phyloP scores from a whole-genome alignment of 1,140 invertebrate species.

The Saccostrea glomerata region DNA sequence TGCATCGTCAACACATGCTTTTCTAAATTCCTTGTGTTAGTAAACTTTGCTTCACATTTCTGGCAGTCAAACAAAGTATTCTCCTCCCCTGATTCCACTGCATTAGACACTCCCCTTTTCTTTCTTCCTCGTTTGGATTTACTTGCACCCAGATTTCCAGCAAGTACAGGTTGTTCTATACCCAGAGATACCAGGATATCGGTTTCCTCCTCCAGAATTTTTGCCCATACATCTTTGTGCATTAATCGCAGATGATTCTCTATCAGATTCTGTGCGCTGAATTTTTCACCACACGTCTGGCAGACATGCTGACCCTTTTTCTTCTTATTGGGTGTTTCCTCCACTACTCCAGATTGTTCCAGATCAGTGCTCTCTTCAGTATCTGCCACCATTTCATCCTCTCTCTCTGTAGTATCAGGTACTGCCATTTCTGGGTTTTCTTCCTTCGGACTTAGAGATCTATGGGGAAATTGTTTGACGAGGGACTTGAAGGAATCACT shows the following conservation, averaged over 20 bases:
- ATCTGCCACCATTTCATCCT: neutral
- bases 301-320: neutral
- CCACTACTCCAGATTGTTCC: neutral
- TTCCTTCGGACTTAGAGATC: neutral
- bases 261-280: neutral
- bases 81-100: neutral
- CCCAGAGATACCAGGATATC: slow-evolving; percentile 1
- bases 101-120: neutral
- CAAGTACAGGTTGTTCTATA: neutral
- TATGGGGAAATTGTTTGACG: neutral
- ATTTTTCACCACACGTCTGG: slow-evolving; percentile 14
- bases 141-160: neutral
- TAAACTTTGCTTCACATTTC: slow-evolving; percentile 19
- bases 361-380: neutral
- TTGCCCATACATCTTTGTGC: slow-evolving; percentile 1
- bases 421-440: neutral
- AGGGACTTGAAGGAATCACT: neutral
- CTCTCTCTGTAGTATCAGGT: neutral
- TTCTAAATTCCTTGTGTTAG: neutral
- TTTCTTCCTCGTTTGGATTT: neutral
- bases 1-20: neutral
- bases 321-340: neutral
- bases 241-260: slow-evolving; percentile 4
- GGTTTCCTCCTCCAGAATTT: slow-evolving; percentile 5
- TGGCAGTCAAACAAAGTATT: neutral